Evolutionary conservation across 37 sponge, comb jelly and placozoan genomes (phyloP), one percentile per base, ranked within the genome.

Genomic region (Cladorhizidae sp.): DNA sequence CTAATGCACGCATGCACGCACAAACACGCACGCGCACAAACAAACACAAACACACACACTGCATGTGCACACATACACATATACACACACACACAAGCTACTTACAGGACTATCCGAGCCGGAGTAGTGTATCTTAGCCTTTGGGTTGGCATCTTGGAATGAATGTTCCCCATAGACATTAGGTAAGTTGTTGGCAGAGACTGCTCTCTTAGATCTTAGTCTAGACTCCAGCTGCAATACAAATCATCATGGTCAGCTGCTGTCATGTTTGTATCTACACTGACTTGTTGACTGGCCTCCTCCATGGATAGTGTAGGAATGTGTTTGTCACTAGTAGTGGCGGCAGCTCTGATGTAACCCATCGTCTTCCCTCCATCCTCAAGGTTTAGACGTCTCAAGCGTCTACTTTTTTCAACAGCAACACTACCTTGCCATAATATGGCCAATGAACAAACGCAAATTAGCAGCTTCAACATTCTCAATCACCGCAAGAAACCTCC

Each of bases 101-200:
- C 82, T 78, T 29, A 88, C 88, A 14, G 65, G 63, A 58, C 88
- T 88, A 40, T 70, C 20, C 3, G 38, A 51, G 76, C 88, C 83
- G 2, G 83, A 88, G 56, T 88, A 88, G 54, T 82, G 74, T 0
- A 88, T 79, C 5, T 3, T 2, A 11, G 64, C 83, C 45, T 74
- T 74, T 28, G 12, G 36, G 35, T 83, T 59, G 17, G 54, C 56
- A 42, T 83, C 83, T 2, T n/a, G 22, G 26, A 74, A 65, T 33
- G 26, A 21, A 55, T 40, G 22, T 8, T 58, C 18, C n/a, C 81
- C 81, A 57, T 71, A 63, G 49, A 37, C 55, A 52, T 41, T 38
- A 22, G 81, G 81, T 1, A 14, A 20, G 21, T 40, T 40, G 40
- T 22, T 40, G 41, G 22, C 42, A 28, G 61, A 18, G 18, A 18